Evolutionary conservation across 2,113 vertebrate genomes (phyloP), one percentile per base, ranked within the genome.

Genomic region (Hiodon tergisus): DNA sequence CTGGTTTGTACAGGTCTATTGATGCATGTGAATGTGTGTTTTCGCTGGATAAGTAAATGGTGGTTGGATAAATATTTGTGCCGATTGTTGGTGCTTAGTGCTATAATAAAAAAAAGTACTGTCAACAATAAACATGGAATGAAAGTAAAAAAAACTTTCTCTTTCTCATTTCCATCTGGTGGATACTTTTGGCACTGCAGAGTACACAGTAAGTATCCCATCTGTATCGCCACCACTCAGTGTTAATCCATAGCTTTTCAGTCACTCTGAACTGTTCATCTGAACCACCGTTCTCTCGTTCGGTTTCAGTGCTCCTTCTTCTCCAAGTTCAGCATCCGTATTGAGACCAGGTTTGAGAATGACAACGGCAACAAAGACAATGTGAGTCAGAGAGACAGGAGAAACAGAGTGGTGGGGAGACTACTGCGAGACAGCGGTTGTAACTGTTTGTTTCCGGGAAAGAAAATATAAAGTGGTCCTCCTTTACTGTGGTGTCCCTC

Each of bases 281-380:
- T 48, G 57, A 54, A 7, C 70, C 48, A 59, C 62, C 58, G 47
- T 47, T 54, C 76, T 71, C 50, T 67, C 69, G 67, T 3, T 78
- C 61, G 46, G 57, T 10, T 16, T 50, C 52, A 81, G 79, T 80
- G 76, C 73, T 81, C 77, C 55, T 83, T 83, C 71, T 62, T 82
- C 59, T 79, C 91, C 72, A 92, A 80, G 87, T 89, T 93, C 82
- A 84, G 81, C 71, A 86, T 93, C 78, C 86, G 83, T 47, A 93
- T 93, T 74, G 92, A 93, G 83, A 93, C 91, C 0, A 88, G 85
- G 81, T 93, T 92, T 4, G 85, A 90, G 81, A 89, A 92, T 82
- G 89, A 92, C 89, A 90, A 90, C 3, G 91, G 92, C 9, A 61
- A 76, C 80, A 92, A 89, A 57, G 16, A 81, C 74, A 89, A 88